phyloP scores from a whole-genome alignment of 2,888 invertebrate species.

The Formica aserva region DNA sequence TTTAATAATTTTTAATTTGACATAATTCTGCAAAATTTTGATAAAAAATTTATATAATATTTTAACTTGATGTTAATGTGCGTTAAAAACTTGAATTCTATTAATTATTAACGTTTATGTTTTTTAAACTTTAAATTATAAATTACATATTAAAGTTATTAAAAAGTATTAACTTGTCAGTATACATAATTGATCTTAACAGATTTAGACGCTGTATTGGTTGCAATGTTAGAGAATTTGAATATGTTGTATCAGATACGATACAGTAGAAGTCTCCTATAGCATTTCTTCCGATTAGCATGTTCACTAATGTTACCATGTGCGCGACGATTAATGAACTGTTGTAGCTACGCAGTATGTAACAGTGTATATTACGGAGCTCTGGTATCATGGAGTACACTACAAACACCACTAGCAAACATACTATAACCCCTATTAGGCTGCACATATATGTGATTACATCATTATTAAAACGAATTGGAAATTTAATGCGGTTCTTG shows the following conservation, averaged over 20 bases:
- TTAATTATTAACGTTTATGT: no score
- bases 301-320: slow-evolving; percentile 56
- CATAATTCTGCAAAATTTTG: background rate
- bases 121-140: no score
- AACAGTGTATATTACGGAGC: slow-evolving; percentile 82
- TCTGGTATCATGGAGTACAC: slow-evolving; percentile 81
- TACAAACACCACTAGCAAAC: slow-evolving; percentile 80
- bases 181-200: background rate
- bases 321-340: slow-evolving; percentile 79
- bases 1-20: background rate
- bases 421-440: slow-evolving; percentile 78
- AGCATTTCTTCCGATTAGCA: slow-evolving; percentile 43
- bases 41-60: background rate
- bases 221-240: background rate
- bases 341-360: slow-evolving; percentile 78
- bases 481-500: no score
- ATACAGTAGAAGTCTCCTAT: slow-evolving; percentile 67
- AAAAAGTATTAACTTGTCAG: background rate
- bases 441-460: no score
- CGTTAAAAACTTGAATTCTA: background rate
- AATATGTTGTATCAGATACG: slow-evolving; percentile 69
- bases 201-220: background rate
- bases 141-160: background rate
- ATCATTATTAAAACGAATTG: no score
- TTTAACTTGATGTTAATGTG: background rate